Evolutionary conservation across 2,113 vertebrate species (phyloP).

Genomic region (Chloroceryle aenea): DNA sequence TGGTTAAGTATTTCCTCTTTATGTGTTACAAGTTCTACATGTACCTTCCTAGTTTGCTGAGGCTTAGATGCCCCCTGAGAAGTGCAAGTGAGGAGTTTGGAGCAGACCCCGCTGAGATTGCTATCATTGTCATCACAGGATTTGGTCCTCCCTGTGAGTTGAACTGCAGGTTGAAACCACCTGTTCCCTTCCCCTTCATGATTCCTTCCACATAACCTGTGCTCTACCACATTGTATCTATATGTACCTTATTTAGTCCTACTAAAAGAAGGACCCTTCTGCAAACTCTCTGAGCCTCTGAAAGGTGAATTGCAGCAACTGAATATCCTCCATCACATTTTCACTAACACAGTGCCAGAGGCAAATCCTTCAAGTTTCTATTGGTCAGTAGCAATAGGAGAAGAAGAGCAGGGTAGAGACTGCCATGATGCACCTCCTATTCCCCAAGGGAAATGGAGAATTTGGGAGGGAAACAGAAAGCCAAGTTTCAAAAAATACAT

Average conservation of each 20-base stretch:
- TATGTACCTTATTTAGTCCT: background rate
- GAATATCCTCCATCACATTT: background rate
- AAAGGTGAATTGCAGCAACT: rapidly evolving
- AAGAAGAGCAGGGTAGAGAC: background rate
- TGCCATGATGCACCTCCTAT: background rate
- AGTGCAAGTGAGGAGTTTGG: background rate
- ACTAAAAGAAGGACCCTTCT: background rate
- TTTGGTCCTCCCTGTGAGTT: rapidly evolving
- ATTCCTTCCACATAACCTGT: rapidly evolving
- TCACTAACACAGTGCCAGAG: background rate
- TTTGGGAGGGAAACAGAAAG: background rate
- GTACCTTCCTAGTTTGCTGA: background rate
- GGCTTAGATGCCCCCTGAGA: background rate
- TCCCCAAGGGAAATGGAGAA: background rate
- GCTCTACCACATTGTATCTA: background rate
- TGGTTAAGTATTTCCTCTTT: background rate
- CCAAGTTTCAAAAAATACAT: background rate
- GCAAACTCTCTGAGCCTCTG: background rate
- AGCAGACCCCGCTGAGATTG: background rate
- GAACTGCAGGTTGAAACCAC: background rate
- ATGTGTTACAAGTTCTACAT: background rate
- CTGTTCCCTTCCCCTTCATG: background rate
- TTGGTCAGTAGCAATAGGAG: background rate
- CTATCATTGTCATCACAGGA: no score
- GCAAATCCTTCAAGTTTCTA: background rate